These are phyloP conservation scores for Mythimna pallens DNA, from an alignment of 2,888 invertebrate species.

Conservation along the genomic window DNA sequence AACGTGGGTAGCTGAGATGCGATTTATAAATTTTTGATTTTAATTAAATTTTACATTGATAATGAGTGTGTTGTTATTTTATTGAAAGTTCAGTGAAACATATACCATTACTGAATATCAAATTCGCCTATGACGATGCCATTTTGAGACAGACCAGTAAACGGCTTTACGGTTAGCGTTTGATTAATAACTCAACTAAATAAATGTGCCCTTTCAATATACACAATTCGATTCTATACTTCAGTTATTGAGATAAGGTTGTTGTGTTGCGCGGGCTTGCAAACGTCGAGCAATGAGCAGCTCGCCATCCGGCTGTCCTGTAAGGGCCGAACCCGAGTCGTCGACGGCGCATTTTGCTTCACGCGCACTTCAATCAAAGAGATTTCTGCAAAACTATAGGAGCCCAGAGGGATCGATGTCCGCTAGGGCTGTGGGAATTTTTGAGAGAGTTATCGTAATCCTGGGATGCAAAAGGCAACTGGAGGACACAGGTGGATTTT, in stretches of 20 bases:
- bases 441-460: too few species aligned
- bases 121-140: neutral
- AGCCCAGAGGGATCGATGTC: too few species aligned
- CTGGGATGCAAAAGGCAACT: too few species aligned
- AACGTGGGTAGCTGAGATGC: slow-evolving; percentile 11
- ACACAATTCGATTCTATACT: neutral
- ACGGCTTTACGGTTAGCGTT: neutral
- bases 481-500: too few species aligned
- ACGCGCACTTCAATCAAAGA: too few species aligned
- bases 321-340: too few species aligned
- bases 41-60: slow-evolving; percentile 11
- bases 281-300: too few species aligned
- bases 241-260: neutral
- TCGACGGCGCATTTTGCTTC: too few species aligned
- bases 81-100: slow-evolving; percentile 1
- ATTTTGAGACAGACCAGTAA: neutral
- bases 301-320: too few species aligned
- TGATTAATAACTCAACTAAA: neutral
- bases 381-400: too few species aligned
- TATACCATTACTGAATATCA: slow-evolving; percentile 5
- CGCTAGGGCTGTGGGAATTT: too few species aligned
- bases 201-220: neutral
- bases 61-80: neutral
- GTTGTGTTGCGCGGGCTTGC: neutral
- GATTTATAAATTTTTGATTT: slow-evolving; percentile 1